Conservation (phyloP, 2,888 invertebrate species). For the Lepidochitona cinerea region DNA sequence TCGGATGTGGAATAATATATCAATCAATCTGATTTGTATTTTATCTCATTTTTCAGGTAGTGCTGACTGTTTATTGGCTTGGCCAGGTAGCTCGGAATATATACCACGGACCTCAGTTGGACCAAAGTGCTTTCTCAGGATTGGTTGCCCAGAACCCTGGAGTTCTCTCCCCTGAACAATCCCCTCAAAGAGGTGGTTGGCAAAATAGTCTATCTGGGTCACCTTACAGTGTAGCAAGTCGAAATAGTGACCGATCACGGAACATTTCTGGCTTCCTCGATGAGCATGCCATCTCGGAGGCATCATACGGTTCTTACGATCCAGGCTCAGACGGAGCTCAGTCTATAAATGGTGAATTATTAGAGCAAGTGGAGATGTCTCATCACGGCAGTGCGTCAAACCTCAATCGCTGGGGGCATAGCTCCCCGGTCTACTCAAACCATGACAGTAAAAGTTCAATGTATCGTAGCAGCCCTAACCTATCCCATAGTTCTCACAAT, state of each 20-base stretch:
- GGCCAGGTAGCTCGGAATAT: slow-evolving; percentile 43
- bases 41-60: slow-evolving; percentile 67
- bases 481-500: slow-evolving; percentile 38
- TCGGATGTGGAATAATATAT: too few relatives aligned
- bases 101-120: slow-evolving; percentile 63
- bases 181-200: neutral
- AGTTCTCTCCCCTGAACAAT: neutral
- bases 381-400: slow-evolving; percentile 46
- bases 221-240: neutral
- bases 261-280: neutral
- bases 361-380: slow-evolving; percentile 42
- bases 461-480: slow-evolving; percentile 54
- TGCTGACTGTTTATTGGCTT: slow-evolving; percentile 67
- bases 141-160: slow-evolving; percentile 34
- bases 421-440: slow-evolving; percentile 7
- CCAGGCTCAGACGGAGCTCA: neutral
- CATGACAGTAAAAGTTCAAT: slow-evolving; percentile 37
- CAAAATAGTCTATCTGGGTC: neutral
- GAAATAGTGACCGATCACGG: neutral
- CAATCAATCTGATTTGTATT: too few relatives aligned
- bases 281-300: neutral
- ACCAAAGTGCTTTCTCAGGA: slow-evolving; percentile 64
- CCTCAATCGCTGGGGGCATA: neutral
- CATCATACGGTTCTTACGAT: neutral
- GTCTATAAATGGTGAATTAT: slow-evolving; percentile 44